Conservation (phyloP, 2,113 vertebrate species). For the Corythoichthys haematopterus region DNA sequence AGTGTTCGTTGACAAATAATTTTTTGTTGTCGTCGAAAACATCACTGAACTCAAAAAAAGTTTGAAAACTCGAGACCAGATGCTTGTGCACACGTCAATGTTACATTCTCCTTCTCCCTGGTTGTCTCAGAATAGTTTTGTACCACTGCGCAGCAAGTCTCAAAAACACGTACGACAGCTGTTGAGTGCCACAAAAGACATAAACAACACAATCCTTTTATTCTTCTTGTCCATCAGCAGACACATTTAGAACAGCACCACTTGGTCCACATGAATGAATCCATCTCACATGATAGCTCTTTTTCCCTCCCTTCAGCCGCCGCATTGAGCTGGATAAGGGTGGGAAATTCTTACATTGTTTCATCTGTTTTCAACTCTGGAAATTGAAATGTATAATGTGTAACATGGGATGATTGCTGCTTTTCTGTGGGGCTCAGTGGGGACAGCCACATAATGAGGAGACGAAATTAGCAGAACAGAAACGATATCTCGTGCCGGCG, state of each 20-base stretch:
- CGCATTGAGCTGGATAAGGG: constrained; percentile 9
- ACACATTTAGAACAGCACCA: constrained; percentile 57
- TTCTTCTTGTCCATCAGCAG: constrained; percentile 49
- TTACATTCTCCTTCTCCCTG: constrained; percentile 36
- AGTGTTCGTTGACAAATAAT: no score
- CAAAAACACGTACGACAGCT: constrained; percentile 55
- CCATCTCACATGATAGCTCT: constrained; percentile 38
- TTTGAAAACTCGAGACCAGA: not conserved
- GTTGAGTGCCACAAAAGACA: constrained; percentile 49
- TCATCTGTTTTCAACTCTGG: constrained; percentile 47
- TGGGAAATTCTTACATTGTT: constrained; percentile 26
- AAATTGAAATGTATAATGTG: constrained; percentile 57
- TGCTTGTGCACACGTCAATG: constrained; percentile 6
- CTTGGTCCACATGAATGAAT: constrained; percentile 58
- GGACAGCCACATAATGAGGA: constrained; percentile 35
- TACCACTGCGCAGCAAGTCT: constrained; percentile 16
- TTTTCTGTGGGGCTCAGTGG: constrained; percentile 40
- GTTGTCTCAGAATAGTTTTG: constrained; percentile 46
- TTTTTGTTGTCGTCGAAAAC: no score
- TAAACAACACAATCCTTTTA: constrained; percentile 57
- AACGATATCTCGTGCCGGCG: constrained; percentile 33
- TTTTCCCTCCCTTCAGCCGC: not conserved
- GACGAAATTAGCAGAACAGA: constrained; percentile 43
- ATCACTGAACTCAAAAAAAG: no score
- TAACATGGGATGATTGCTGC: constrained; percentile 45